Evolutionary conservation across 2,888 invertebrate species (phyloP), one percentile per base, ranked within the genome.

Genomic region (Blomia tropicalis): DNA sequence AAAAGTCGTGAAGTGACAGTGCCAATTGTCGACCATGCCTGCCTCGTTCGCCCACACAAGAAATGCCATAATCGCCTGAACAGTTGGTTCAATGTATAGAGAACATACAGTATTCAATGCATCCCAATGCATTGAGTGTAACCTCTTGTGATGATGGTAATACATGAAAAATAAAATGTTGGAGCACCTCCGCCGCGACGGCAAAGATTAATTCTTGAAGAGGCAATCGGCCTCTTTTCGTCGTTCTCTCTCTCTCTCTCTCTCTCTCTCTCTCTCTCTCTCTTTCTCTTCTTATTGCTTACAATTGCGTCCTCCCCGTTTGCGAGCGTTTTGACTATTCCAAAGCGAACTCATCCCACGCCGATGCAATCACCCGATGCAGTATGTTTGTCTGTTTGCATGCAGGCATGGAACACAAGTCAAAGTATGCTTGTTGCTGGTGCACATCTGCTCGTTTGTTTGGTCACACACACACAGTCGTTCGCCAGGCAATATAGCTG

Each of bases 31-130:
- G 51, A 36, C 36, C 36, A 36, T 47, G n/a, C n/a, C n/a, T n/a
- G n/a, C n/a, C 51, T 47, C 51, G 51, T 47, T 47, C 51, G n/a
- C 51, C 51, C 51, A 47, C 51, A 47, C 51, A 47, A 22, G n/a
- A 41, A 36, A 17, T 36, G 36, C 36, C 36, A 11, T 36, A 36
- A 36, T 36, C 36, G 17, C 36, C 36, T 7, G n/a, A n/a, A n/a
- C n/a, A n/a, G n/a, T n/a, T n/a, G n/a, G n/a, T n/a, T n/a, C n/a
- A n/a, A n/a, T n/a, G n/a, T n/a, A n/a, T n/a, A n/a, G n/a, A n/a
- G n/a, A n/a, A n/a, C n/a, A n/a, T n/a, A n/a, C n/a, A n/a, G n/a
- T n/a, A 41, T n/a, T 41, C 41, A 14, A n/a, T n/a, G 41, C 41
- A 17, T n/a, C n/a, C 41, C 41, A 14, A 17, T 41, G 41, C 41